phyloP scores from a whole-genome alignment of 2,113 vertebrate species.

The Solenodon paradoxus region DNA sequence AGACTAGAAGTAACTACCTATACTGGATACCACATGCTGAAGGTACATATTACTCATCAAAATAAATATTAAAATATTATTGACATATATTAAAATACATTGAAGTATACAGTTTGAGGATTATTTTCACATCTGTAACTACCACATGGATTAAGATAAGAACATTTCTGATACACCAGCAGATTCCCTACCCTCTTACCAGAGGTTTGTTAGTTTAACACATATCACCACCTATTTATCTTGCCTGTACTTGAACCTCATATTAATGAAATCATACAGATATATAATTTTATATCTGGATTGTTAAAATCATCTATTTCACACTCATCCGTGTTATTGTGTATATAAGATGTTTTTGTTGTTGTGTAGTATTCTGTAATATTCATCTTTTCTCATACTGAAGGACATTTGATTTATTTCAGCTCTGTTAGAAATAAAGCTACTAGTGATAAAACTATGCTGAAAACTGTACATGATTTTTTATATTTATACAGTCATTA shows the following conservation, averaged over 20 bases:
- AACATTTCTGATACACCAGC: neutral
- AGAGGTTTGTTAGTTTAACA: neutral
- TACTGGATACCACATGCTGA: neutral
- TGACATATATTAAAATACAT: neutral
- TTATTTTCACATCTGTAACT: neutral
- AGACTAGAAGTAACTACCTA: neutral
- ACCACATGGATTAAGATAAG: neutral
- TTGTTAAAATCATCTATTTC: neutral
- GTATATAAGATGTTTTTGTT: too few species aligned
- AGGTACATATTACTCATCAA: neutral
- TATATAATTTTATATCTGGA: neutral
- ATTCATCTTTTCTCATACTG: neutral
- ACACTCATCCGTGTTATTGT: neutral
- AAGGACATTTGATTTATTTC: neutral
- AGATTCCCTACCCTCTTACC: neutral
- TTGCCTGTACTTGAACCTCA: neutral
- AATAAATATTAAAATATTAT: neutral
- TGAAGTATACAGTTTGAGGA: neutral
- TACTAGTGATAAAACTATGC: neutral
- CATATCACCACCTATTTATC: neutral
- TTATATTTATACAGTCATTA: neutral
- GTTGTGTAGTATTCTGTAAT: neutral
- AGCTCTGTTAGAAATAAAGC: neutral
- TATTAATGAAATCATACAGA: neutral
- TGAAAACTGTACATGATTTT: neutral